Percentiles rank a stretch among this genome's conserved stretches.
Conservation (phyloP, 53 echinoderm and acorn worm genomes). For the Hippasteria phrygiana region DNA sequence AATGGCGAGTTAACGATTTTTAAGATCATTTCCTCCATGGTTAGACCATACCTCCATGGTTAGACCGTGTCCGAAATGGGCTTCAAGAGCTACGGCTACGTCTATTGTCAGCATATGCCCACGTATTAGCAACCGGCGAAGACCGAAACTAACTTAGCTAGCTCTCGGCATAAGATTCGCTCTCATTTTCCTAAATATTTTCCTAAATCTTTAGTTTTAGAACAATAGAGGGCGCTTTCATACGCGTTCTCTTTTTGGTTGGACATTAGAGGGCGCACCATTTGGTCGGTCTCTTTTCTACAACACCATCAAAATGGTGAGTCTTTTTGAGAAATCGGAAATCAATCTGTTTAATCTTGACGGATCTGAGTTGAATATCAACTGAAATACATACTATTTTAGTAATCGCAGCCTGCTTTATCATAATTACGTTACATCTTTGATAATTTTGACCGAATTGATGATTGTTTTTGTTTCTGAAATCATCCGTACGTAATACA, state of each 20-base stretch:
- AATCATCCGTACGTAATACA: no score
- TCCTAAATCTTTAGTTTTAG: no score
- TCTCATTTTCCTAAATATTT: no score
- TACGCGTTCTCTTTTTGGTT: background rate
- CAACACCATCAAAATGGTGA: conserved; percentile 20
- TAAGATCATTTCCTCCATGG: no score
- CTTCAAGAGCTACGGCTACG: no score
- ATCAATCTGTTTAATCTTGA: background rate
- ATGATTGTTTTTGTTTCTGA: background rate
- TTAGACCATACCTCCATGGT: no score
- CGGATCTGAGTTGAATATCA: background rate
- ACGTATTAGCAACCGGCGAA: no score
- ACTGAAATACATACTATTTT: background rate
- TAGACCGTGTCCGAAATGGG: no score
- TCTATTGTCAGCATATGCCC: no score
- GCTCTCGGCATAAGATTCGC: no score
- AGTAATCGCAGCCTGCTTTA: background rate
- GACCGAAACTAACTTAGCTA: no score
- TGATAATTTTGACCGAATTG: background rate
- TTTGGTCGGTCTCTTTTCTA: background rate
- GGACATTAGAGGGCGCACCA: conserved; percentile 1
- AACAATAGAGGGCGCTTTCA: conserved; percentile 1
- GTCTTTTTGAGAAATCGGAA: background rate
- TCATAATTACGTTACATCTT: background rate
- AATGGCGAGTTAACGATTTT: no score